Evolutionary conservation across 2,113 vertebrate species (phyloP).

Genomic region (Willisornis vidua): DNA sequence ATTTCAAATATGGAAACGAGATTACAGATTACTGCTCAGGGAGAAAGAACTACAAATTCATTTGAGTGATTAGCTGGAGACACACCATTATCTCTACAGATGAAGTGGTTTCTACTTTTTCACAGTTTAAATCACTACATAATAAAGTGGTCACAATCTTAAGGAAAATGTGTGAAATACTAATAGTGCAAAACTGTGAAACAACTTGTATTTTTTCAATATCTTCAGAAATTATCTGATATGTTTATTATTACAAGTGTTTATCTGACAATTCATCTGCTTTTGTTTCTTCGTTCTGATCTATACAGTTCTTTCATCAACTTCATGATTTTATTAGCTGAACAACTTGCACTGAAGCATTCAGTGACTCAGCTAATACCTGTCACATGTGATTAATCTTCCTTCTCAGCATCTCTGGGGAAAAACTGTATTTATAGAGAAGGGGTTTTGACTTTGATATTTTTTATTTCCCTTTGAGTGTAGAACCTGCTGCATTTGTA

Average conservation of each 20-base stretch:
- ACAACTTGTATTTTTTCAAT: neutral
- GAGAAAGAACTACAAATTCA: neutral
- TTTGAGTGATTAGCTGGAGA: neutral
- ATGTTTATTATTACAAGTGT: neutral
- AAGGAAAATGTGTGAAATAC: neutral
- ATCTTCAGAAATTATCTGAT: neutral
- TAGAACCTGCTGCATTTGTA: neutral
- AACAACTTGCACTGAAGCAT: neutral
- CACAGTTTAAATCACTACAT: neutral
- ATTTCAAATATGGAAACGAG: neutral
- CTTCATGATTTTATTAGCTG: neutral
- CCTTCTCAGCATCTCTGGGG: neutral
- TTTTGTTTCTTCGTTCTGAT: neutral
- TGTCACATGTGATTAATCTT: neutral
- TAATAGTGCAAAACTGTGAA: neutral
- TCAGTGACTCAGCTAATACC: neutral
- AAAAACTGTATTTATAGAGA: neutral
- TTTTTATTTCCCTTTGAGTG: neutral
- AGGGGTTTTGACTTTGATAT: neutral
- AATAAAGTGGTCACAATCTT: neutral
- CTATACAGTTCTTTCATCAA: neutral
- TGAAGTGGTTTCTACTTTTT: neutral
- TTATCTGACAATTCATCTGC: neutral
- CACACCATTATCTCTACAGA: neutral
- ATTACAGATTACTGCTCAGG: neutral